Base-by-base conservation (phyloP, 1,140 invertebrate genomes). In the Calosoma granatense region DNA sequence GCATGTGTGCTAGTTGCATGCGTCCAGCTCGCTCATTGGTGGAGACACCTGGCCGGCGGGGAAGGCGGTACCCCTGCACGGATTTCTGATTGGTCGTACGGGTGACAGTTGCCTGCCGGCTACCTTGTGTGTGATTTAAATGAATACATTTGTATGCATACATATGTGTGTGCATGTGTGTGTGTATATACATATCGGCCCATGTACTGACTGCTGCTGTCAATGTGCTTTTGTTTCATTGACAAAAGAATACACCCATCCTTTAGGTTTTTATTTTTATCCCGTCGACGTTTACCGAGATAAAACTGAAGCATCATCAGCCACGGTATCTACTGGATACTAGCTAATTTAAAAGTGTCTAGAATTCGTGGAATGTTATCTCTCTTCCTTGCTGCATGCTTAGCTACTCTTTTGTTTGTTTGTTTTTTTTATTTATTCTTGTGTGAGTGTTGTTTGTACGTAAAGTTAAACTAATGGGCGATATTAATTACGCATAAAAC, bases 281-380 rank as follows among this genome's bases (percentile, higher is more conserved):
- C n/a, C n/a, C n/a, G n/a, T n/a, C n/a, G n/a, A n/a, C n/a, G n/a
- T n/a, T n/a, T n/a, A n/a, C n/a, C 9, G 41, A 47, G 41, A 47
- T 47, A 47, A 47, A 30, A 30, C 6, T 30, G 26, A n/a, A 30
- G 26, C 26, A 30, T 30, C 26, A 30, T 30, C 26, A 14, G 4
- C 14, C 15, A 17, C 41, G 41, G 9, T 47, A 47, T 47, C 26
- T 30, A 6, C 26, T 14, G 17, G 15, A 17, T 17, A 9, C 6
- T 47, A 47, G 15, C 41, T 47, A 47, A 47, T 47, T 47, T 47
- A 47, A 47, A 47, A 12, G 41, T 47, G 41, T 47, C 41, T 47
- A 47, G 41, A 47, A 47, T 47, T 9, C 41, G 17, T 12, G 41
- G 41, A 47, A 47, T 47, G 9, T 47, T 47, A 47, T 47, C 41